Evolutionary conservation across 2,888 invertebrate species (phyloP).

Genomic region (Bedellia somnulentella): DNA sequence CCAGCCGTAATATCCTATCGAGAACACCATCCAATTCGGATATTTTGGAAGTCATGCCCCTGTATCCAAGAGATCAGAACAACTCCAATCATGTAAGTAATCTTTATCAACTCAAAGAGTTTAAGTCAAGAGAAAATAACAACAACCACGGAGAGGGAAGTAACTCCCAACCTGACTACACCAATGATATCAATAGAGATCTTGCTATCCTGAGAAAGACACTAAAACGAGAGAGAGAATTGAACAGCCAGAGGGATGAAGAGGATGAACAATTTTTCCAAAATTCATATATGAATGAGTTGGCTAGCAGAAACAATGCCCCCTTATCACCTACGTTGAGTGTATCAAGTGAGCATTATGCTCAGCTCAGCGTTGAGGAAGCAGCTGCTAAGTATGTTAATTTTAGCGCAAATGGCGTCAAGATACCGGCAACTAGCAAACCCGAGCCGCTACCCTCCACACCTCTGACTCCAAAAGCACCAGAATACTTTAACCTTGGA

Average conservation of each 20-base stretch:
- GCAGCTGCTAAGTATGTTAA: slow-evolving; percentile 45
- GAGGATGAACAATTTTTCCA: slow-evolving; percentile 43
- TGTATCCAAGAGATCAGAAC: slow-evolving; percentile 39
- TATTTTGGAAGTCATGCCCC: slow-evolving; percentile 55
- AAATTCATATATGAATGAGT: slow-evolving; percentile 31
- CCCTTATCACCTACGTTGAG: slow-evolving; percentile 44
- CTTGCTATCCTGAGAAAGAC: slow-evolving; percentile 39
- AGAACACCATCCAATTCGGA: slow-evolving; percentile 59
- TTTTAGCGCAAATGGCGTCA: slow-evolving; percentile 27
- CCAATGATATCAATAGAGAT: slow-evolving; percentile 46
- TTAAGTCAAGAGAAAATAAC: slow-evolving; percentile 50
- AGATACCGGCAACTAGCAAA: slow-evolving; percentile 19
- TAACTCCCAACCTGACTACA: slow-evolving; percentile 29
- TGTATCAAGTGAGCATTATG: slow-evolving; percentile 48
- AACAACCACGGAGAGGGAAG: slow-evolving; percentile 24
- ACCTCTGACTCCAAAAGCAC: slow-evolving; percentile 37
- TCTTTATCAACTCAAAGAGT: slow-evolving; percentile 57
- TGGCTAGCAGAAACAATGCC: slow-evolving; percentile 15
- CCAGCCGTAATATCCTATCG: too few species aligned
- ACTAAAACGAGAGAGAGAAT: slow-evolving; percentile 29
- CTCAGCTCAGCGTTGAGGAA: slow-evolving; percentile 40
- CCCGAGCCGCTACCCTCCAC: slow-evolving; percentile 28
- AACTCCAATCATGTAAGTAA: slow-evolving; percentile 45
- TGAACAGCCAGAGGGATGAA: slow-evolving; percentile 28
- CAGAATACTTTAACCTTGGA: slow-evolving; percentile 37